A percentile compares a stretch with the other conserved stretches of the same genome.
phyloP scores from a whole-genome alignment of 1,140 invertebrate species.

The Ditylenchus dipsaci region DNA sequence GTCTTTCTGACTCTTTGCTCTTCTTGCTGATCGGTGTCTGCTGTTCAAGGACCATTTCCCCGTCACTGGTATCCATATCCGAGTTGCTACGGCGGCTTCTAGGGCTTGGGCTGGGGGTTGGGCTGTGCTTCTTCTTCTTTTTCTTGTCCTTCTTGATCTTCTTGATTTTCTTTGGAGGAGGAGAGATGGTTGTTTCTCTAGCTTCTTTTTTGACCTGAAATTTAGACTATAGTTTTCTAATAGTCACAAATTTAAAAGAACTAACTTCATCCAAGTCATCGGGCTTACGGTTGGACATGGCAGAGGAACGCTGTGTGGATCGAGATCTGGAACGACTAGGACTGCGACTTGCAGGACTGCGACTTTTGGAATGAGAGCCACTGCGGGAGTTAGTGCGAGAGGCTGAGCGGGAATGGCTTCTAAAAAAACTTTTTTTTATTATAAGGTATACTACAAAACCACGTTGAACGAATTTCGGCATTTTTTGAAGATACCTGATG shows the following conservation, averaged over 20 bases:
- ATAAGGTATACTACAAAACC: too few species aligned
- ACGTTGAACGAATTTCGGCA: conserved; percentile 14
- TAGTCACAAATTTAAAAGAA: too few species aligned
- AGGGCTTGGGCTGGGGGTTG: conserved; percentile 8
- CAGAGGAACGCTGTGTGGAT: neutral
- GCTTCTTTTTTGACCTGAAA: too few species aligned
- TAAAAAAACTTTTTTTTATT: too few species aligned
- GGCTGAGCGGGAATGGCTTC: neutral
- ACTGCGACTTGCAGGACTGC: too few species aligned
- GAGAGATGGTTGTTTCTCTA: neutral
- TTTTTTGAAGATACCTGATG: too few species aligned
- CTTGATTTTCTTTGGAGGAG: conserved; percentile 9
- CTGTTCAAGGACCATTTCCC: neutral
- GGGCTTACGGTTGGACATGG: too few species aligned
- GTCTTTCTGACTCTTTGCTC: neutral
- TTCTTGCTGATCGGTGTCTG: neutral
- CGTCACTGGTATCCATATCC: conserved; percentile 32
- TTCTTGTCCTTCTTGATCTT: conserved; percentile 15
- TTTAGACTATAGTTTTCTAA: too few species aligned
- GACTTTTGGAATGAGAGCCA: too few species aligned
- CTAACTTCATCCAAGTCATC: too few species aligned
- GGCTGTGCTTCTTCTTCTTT: conserved; percentile 21
- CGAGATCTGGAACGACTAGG: conserved; percentile 8
- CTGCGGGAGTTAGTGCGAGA: neutral
- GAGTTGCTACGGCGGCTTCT: conserved; percentile 8